Evolutionary conservation across 2,797 vertebrate species (phyloP).

Genomic region (Alcedo quadribrachys): DNA sequence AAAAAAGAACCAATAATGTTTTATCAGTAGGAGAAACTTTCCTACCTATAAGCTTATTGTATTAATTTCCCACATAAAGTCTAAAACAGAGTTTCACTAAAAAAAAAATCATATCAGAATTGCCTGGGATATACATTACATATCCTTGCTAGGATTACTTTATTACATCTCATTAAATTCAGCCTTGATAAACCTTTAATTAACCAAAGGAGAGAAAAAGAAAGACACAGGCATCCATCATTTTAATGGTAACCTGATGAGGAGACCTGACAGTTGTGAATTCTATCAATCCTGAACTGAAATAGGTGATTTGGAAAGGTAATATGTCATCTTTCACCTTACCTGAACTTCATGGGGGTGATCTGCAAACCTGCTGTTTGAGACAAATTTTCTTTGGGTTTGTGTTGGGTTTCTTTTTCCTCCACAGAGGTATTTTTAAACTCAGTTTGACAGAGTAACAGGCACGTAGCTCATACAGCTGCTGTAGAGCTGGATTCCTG

Average conservation of each 20-base stretch:
- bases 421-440: not conserved
- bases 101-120: slow-evolving; percentile 13
- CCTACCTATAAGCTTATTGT: not conserved
- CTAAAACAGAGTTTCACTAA: not conserved
- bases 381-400: not conserved
- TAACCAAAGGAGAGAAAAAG: not conserved
- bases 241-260: not conserved
- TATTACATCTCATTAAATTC: not conserved
- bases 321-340: not conserved
- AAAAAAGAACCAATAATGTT: not conserved
- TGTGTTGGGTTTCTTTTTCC: too few relatives aligned
- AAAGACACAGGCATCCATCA: not conserved
- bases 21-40: slow-evolving; percentile 29
- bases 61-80: not conserved
- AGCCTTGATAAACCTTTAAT: slow-evolving; percentile 6
- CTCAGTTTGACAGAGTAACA: not conserved
- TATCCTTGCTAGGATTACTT: not conserved
- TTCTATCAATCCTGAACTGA: not conserved
- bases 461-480: not conserved
- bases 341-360: not conserved
- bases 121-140: not conserved
- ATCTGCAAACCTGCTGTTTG: not conserved
- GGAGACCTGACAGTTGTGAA: not conserved
- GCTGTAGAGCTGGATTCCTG: not conserved
- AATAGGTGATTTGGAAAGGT: not conserved